Evolutionary conservation across 2,797 vertebrate species (phyloP), one percentile per base, ranked within the genome.

Genomic region (Bovichtus variegatus): DNA sequence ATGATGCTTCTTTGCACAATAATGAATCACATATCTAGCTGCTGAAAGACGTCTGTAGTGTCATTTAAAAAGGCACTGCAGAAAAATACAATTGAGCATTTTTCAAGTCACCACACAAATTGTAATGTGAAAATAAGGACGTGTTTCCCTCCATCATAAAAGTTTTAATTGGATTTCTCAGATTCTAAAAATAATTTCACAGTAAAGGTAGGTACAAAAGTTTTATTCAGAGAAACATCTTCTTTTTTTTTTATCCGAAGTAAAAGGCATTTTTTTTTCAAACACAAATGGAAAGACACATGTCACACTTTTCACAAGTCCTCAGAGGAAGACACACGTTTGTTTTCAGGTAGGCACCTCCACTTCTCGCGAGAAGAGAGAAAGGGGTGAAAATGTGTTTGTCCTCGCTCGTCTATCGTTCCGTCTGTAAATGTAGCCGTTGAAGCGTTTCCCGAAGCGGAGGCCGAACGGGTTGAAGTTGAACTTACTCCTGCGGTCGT

Each of bases 391-490:
- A 1, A 85, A 71, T 47, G 76, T 77, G 3, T 78, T 78, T 10
- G 76, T 84, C 49, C 59, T 69, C 21, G 80, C 74, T 63, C 79
- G 83, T 19, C 80, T 62, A 0, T 76, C 53, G 12, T 82, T 73
- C 6, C 81, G 78, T 7, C 69, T 74, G 38, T 72, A 71, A 15
- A 78, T 43, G 68, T 65, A 71, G 31, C 59, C 41, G 9, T 69
- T 66, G 19, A 87, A 82, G 16, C 95, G 91, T 61, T 96, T 97
- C 25, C 95, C 96, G 18, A 97, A 97, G 68, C 95, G 94, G 8
- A 96, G 93, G 60, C 95, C 94, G 19, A 96, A 96, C 1, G 96
- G 94, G 83, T 97, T 96, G 87, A 94, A 93, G 91, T 96, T 97
- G 88, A 96, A 96, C 23, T 94, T 94, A 23, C 93, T 95, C 71